Conservation (phyloP, 2,113 vertebrate genomes). For the Geothlypis trichas region DNA sequence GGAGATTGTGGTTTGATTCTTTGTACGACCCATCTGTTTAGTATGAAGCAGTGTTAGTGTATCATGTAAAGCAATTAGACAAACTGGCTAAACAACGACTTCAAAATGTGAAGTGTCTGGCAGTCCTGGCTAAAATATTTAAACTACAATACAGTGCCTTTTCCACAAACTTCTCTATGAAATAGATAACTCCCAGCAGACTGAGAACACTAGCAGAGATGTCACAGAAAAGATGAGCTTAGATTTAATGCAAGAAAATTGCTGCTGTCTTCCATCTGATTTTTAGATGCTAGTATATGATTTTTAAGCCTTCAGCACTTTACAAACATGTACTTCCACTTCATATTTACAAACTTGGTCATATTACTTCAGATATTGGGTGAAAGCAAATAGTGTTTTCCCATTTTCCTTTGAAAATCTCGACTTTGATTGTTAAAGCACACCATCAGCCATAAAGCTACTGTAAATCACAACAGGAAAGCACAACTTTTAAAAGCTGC, state of each 20-base stretch:
- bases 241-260: background rate
- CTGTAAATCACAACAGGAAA: background rate
- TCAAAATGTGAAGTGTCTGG: background rate
- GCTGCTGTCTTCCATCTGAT: background rate
- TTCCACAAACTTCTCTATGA: background rate
- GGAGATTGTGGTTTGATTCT: conserved; percentile 1
- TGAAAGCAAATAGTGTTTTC: background rate
- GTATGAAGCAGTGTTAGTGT: background rate
- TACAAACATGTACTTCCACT: background rate
- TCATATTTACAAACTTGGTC: background rate
- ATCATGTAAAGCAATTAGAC: background rate
- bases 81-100: background rate
- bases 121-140: background rate
- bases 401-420: background rate
- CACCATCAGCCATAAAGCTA: background rate
- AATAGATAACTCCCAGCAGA: background rate
- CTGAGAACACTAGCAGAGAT: background rate
- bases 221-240: background rate
- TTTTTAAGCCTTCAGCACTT: background rate
- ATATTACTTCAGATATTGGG: background rate
- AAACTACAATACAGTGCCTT: background rate
- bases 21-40: background rate
- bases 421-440: background rate
- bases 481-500: background rate
- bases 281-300: background rate